Evolutionary conservation across 2,113 vertebrate species (phyloP).

Genomic region (Peromyscus leucopus): DNA sequence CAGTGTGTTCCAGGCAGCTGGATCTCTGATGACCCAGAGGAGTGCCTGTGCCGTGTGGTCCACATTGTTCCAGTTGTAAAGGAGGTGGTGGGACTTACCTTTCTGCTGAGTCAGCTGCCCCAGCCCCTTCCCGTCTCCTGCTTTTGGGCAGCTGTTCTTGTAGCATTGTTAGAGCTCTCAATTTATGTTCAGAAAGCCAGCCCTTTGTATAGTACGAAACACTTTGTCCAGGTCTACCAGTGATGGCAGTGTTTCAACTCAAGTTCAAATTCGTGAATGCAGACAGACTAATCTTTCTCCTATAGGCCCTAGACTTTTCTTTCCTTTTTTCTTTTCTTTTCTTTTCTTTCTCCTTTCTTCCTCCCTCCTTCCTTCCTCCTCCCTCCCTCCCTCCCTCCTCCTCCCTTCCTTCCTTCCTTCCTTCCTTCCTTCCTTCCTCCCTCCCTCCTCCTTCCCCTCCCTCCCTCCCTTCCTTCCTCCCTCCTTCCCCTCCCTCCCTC

Average conservation of each 20-base stretch:
- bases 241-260: neutral
- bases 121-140: neutral
- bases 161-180: neutral
- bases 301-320: neutral
- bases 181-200: neutral
- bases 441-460: too few relatives aligned
- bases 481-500: too few relatives aligned
- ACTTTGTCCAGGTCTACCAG: neutral
- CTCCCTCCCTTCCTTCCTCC: accelerated
- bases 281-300: neutral
- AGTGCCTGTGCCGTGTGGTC: accelerated
- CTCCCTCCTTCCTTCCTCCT: neutral
- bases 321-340: neutral
- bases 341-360: too few relatives aligned
- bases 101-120: neutral
- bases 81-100: neutral
- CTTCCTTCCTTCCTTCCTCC: too few relatives aligned
- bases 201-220: neutral
- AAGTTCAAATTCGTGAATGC: neutral
- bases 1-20: too few relatives aligned
- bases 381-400: too few relatives aligned
- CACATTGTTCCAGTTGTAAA: neutral
- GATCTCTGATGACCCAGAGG: neutral
- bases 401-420: too few relatives aligned
- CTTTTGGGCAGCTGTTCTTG: neutral